A percentile compares a stretch with the other conserved stretches of the same genome.
These are phyloP conservation scores for Catharus minimus DNA, from an alignment of 2,113 vertebrate species.

Conservation along the genomic window DNA sequence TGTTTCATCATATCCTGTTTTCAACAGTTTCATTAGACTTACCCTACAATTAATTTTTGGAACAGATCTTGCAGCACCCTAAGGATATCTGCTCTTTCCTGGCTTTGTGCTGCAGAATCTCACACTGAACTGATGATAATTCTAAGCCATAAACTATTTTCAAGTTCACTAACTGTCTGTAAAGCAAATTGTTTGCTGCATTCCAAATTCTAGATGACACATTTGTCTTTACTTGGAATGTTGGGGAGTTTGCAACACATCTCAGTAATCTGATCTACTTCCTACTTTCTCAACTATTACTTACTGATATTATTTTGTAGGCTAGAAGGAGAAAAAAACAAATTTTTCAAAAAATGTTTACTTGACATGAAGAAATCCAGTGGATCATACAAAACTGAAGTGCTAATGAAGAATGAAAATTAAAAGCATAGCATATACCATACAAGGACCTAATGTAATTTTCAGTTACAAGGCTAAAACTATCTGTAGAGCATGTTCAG, in stretches of 20 bases:
- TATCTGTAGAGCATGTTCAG: neutral
- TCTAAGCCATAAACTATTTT: neutral
- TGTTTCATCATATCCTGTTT: slow-evolving; percentile 66
- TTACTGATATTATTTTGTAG: neutral
- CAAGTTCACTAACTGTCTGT: neutral
- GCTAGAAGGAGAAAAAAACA: neutral
- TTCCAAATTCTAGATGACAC: neutral
- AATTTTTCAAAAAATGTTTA: neutral
- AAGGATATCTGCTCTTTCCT: slow-evolving; percentile 18
- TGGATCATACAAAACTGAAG: neutral
- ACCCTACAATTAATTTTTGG: slow-evolving; percentile 47
- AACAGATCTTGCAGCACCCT: slow-evolving; percentile 26
- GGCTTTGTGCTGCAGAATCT: neutral
- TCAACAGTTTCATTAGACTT: slow-evolving; percentile 26
- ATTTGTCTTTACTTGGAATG: neutral
- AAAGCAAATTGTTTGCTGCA: neutral
- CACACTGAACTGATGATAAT: neutral
- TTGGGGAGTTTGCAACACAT: neutral
- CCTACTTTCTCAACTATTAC: neutral
- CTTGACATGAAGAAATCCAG: neutral
- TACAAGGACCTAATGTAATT: neutral
- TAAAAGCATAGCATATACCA: neutral
- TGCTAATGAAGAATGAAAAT: neutral
- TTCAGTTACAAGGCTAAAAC: neutral
- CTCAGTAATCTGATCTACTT: neutral